Evolutionary conservation across 1,140 invertebrate species (phyloP), one percentile per base, ranked within the genome.

Genomic region (Phthorimaea operculella): DNA sequence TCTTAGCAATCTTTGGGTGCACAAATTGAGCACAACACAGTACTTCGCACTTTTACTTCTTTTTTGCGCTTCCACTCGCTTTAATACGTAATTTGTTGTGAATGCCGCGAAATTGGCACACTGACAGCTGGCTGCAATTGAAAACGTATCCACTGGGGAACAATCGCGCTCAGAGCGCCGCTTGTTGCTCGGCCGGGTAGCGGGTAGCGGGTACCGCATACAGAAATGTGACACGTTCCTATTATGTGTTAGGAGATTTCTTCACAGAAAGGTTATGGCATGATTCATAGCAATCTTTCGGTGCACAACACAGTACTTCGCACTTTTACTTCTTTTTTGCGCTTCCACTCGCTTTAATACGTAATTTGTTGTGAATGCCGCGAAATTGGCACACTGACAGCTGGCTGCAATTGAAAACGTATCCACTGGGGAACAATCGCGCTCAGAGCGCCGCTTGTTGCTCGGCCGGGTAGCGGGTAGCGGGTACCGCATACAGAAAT

Each of bases 81-180:
- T 82, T 81, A 81, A 80, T 75, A 70, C 76, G 68, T 82, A 82
- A 84, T 84, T 84, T 82, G 77, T 82, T 79, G 72, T 84, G 77
- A 84, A 84, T 82, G 70, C 79, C 76, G 64, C 75, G 68, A 74
- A 84, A 84, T 84, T 84, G 81, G 73, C 77, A 79, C 69, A 74
- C 70, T 76, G 78, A 76, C 77, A 81, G 69, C 68, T 66, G 61
- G 58, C 71, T 74, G 76, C 75, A 68, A 79, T 79, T 80, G 74
- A 81, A 77, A 71, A 76, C 70, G 73, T 77, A 77, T 74, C 70
- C 70, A 68, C 62, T 61, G 62, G 21, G 21, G 56, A 54, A 66
- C 61, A 60, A 58, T 60, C 51, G 53, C 34, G 33, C 33, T 51
- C 16, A n/a, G n/a, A n/a, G 21, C 21, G 21, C 2, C 21, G 21